Evolutionary conservation across 2,797 vertebrate genomes (phyloP), one percentile per base, ranked within the genome.

Genomic region (Momotus momota): DNA sequence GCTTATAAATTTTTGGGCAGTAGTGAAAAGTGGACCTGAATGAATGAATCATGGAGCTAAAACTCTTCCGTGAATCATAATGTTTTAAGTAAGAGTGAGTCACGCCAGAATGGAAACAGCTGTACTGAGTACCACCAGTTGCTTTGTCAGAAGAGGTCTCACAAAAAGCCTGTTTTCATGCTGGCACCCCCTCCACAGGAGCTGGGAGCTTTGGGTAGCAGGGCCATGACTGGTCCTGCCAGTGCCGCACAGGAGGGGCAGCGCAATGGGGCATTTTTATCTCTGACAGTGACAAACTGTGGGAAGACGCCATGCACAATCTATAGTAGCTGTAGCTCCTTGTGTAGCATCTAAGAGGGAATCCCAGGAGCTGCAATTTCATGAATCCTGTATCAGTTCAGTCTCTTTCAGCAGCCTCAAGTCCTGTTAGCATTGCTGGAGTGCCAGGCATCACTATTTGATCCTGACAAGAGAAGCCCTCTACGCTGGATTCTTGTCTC

Each of bases 11-110:
- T 93, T 96, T 86, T 17, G 83, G 74, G 15, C 46, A 85, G 43
- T 33, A 85, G 45, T 81, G 57, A 93, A 73, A 93, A 87, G 83
- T 80, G 67, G 60, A 80, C 66, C 22, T 54, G 71, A 88, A 88
- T 96, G 74, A 86, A 88, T 96, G 95, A 97, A 90, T 97, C 95
- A 96, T 5, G 12, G 46, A 82, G 61, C 26, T 90, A 84, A 95
- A 95, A 94, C 69, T 91, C 14, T 14, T 67, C 67, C 64, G 77
- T 94, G 93, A 95, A 93, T 94, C 92, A 94, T 55, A 65, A 49
- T 26, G 52, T 41, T 94, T 94, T 92, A 92, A 88, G 78, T 72
- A 55, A 54, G 51, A 67, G 22, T 97, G 95, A 97, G 78, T 96
- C 95, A 96, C 67, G 18, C 13, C 58, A 87, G 57, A 35, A 92